Base-by-base conservation (phyloP, 1,140 invertebrate genomes). In the Phenacoccus solenopsis region DNA sequence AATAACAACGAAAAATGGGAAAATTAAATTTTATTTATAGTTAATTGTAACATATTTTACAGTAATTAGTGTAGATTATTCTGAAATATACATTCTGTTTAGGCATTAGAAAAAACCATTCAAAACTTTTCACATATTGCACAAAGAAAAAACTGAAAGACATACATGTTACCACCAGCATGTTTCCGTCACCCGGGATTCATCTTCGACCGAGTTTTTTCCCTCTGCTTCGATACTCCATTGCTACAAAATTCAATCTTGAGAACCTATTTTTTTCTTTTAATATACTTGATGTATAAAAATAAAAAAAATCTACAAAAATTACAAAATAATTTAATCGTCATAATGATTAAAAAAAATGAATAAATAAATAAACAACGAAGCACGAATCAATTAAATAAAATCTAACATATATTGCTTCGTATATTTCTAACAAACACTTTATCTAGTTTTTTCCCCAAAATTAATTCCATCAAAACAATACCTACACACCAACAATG, bases 281-380 rank as follows among this genome's bases (percentile, higher is more conserved):
- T n/a, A n/a, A n/a, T n/a, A n/a, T n/a, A n/a, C n/a, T n/a, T n/a
- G n/a, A n/a, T 49, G 38, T 49, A 49, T 49, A 49, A 49, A 49
- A 49, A 49, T 49, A 49, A 49, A 49, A 32, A n/a, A 49, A 49
- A 49, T 49, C 38, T 49, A 49, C 38, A 49, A 49, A 49, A 49
- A 49, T 49, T 49, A 49, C 38, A 49, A 49, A 49, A 49, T 49
- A 49, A 49, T 49, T 49, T 49, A 49, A 49, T 49, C 38, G 38
- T 49, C 38, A n/a, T 49, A 49, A 49, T 49, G 38, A 49, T 49
- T 16, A 49, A 49, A 49, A 49, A 49, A 49, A 49, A 9, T 49
- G 38, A 49, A 49, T 49, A 49, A 49, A 49, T 49, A 49, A 49
- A 49, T 49, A 49, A 49, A 49, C 16, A 49, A 49, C 38, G 38